Evolutionary conservation across 2,888 invertebrate genomes (phyloP).

Genomic region (Spatulosminthurus flaviceps): DNA sequence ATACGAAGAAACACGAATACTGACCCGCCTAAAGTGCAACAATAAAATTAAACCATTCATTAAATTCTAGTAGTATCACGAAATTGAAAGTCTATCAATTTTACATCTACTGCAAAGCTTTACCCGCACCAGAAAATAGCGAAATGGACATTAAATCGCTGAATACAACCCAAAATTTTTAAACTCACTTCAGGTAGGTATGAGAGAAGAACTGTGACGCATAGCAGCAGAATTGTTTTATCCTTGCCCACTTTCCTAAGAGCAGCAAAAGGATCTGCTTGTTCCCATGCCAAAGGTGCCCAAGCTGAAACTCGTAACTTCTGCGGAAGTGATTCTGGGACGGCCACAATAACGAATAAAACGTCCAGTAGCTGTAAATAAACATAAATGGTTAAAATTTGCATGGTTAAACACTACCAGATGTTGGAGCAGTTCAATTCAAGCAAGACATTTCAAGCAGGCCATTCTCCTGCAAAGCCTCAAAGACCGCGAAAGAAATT

Average conservation of each 20-base stretch:
- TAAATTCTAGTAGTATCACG: too few species aligned
- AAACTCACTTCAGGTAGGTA: conserved; percentile 84
- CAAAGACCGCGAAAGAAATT: too few species aligned
- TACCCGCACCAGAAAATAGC: too few species aligned
- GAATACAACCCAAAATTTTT: too few species aligned
- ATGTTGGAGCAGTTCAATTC: too few species aligned
- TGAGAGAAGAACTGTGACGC: conserved; percentile 96
- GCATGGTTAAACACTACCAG: too few species aligned
- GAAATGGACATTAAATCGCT: too few species aligned
- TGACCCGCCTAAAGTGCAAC: conserved; percentile 76
- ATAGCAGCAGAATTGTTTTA: conserved; percentile 94
- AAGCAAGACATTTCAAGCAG: too few species aligned
- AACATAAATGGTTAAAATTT: background rate
- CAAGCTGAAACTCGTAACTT: conserved; percentile 81
- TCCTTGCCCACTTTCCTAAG: conserved; percentile 91
- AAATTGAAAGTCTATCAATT: too few species aligned
- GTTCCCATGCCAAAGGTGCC: conserved; percentile 78
- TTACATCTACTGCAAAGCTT: too few species aligned
- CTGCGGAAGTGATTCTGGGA: conserved; percentile 97
- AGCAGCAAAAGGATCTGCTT: conserved; percentile 97
- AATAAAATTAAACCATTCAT: background rate
- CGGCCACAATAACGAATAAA: conserved; percentile 96
- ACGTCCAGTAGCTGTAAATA: conserved; percentile 78
- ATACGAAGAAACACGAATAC: conserved; percentile 99
- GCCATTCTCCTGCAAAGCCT: too few species aligned